phyloP scores from a whole-genome alignment of 2,113 vertebrate genomes.

The Siniperca knerii region DNA sequence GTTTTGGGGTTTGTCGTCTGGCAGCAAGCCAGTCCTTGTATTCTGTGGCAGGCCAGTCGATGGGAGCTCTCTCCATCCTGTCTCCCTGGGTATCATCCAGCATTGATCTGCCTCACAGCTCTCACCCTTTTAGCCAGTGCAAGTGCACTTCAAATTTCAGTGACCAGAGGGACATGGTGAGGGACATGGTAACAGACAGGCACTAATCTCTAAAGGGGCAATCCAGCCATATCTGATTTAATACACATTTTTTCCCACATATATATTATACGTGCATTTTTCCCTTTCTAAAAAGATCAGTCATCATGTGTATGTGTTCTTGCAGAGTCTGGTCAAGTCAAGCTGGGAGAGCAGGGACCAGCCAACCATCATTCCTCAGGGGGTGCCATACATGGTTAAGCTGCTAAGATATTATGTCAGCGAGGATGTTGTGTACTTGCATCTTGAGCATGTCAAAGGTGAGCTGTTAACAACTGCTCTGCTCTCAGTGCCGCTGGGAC shows the following conservation, averaged over 20 bases:
- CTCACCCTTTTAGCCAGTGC: slow-evolving; percentile 52
- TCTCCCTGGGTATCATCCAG: slow-evolving; percentile 41
- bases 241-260: background rate
- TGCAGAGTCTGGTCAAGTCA: slow-evolving; percentile 93
- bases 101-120: slow-evolving; percentile 76
- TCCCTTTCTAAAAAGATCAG: background rate
- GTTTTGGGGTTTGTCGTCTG: slow-evolving; percentile 29
- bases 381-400: slow-evolving; percentile 95
- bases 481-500: background rate
- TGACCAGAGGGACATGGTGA: slow-evolving; percentile 44
- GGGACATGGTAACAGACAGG: slow-evolving; percentile 19
- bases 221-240: background rate
- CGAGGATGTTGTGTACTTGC: slow-evolving; percentile 95
- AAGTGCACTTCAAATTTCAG: slow-evolving; percentile 67
- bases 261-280: background rate
- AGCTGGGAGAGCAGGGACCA: slow-evolving; percentile 88
- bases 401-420: slow-evolving; percentile 93
- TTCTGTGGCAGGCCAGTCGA: slow-evolving; percentile 35
- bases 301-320: slow-evolving; percentile 10
- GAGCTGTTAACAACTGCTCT: slow-evolving; percentile 49
- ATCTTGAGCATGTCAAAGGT: slow-evolving; percentile 95
- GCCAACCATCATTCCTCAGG: slow-evolving; percentile 95
- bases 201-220: slow-evolving; percentile 11
- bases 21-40: slow-evolving; percentile 29
- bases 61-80: slow-evolving; percentile 55